Conservation (phyloP, 2,797 vertebrate species). For the Pseudopleuronectes americanus region DNA sequence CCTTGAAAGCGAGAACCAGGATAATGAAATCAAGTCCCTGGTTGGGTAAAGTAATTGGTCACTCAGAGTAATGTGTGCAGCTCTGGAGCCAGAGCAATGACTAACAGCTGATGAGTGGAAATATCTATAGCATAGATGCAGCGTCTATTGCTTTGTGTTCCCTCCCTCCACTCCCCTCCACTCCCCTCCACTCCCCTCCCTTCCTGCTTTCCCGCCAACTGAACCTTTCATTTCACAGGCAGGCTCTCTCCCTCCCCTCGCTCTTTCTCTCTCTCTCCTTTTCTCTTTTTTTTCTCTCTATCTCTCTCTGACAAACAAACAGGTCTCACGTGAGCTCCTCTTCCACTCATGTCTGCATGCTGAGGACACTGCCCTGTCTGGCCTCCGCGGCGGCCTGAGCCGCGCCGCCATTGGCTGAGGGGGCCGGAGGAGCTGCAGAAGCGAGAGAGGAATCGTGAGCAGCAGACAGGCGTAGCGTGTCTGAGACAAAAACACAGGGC, state of each 20-base stretch:
- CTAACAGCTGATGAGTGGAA: conserved; percentile 75
- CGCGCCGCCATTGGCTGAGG: conserved; percentile 49
- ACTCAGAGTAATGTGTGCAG: conserved; percentile 32
- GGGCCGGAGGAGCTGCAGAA: conserved; percentile 15
- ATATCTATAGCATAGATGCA: conserved; percentile 61
- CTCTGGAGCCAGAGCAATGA: conserved; percentile 59
- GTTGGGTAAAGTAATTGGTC: conserved; percentile 56
- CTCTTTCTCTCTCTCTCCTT: not conserved
- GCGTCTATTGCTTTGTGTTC: conserved; percentile 32
- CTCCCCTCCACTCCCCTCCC: conserved; percentile 20
- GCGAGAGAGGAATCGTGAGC: conserved; percentile 36
- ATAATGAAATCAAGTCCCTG: conserved; percentile 56
- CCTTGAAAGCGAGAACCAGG: conserved; percentile 41
- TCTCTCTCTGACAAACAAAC: conserved; percentile 68
- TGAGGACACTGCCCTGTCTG: conserved; percentile 74
- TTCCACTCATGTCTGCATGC: conserved; percentile 37
- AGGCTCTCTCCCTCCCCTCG: conserved; percentile 6
- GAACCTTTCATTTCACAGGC: conserved; percentile 52
- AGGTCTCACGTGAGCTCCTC: conserved; percentile 72
- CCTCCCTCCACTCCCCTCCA: conserved; percentile 9
- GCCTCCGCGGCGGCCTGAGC: conserved; percentile 53
- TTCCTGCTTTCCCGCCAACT: conserved; percentile 68
- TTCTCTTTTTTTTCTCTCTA: conserved; percentile 19
- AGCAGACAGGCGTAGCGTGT: conserved; percentile 69
- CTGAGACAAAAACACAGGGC: conserved; percentile 77